These are phyloP conservation scores for Ptilorrhoa leucosticta DNA, from an alignment of 2,113 vertebrate species.

Conservation along the genomic window DNA sequence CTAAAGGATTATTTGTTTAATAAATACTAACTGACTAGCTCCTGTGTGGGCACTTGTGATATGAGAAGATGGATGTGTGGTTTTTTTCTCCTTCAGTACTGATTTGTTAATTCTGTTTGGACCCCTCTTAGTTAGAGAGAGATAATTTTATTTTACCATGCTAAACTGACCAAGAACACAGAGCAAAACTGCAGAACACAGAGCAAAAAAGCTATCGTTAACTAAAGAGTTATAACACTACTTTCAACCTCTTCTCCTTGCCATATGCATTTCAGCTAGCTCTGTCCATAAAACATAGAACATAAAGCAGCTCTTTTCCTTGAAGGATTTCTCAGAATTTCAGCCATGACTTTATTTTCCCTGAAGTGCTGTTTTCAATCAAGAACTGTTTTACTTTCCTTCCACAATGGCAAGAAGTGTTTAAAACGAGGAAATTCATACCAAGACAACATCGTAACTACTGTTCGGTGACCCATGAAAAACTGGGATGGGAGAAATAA, in stretches of 20 bases:
- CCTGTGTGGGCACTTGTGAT: neutral
- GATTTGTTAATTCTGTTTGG: neutral
- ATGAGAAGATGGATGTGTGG: rapidly evolving
- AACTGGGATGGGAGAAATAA: neutral
- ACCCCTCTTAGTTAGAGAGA: neutral
- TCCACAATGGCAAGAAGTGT: neutral
- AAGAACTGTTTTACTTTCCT: neutral
- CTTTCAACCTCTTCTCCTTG: neutral
- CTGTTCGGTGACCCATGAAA: neutral
- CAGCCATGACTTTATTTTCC: neutral
- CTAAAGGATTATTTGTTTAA: neutral
- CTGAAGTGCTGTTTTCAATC: neutral
- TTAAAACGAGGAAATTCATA: neutral
- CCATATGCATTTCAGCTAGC: neutral
- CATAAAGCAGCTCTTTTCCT: neutral
- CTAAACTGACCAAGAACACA: neutral
- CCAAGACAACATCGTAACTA: neutral
- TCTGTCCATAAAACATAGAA: neutral
- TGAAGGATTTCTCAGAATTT: neutral
- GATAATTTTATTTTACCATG: neutral
- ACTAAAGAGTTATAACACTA: neutral
- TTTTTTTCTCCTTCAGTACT: neutral
- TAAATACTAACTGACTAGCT: neutral
- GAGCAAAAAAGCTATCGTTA: neutral
- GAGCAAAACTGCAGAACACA: neutral